phyloP scores from a whole-genome alignment of 2,797 vertebrate species.

The Oreochromis grahami region DNA sequence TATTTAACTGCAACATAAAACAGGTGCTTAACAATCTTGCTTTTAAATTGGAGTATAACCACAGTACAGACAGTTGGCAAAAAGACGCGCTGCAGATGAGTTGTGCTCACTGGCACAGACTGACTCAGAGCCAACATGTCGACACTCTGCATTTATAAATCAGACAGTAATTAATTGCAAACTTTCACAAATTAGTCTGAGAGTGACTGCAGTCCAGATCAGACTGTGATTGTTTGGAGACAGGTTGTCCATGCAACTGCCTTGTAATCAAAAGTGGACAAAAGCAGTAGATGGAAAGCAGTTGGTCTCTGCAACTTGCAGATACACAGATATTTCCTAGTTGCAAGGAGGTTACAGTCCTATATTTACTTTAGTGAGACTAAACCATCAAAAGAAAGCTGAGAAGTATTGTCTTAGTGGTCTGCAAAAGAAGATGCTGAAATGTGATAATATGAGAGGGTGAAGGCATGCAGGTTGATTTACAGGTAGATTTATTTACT shows the following conservation, averaged over 20 bases:
- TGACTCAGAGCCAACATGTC: neutral
- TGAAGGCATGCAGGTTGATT: neutral
- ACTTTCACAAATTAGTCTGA: neutral
- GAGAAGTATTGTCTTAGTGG: neutral
- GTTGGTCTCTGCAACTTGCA: no score
- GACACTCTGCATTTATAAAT: neutral
- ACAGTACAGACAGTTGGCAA: neutral
- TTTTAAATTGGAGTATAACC: neutral
- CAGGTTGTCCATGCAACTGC: accelerated
- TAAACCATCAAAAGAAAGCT: neutral
- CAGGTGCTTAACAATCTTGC: neutral
- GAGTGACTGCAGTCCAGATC: neutral
- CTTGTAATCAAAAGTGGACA: neutral
- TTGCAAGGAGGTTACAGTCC: no score
- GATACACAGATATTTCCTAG: no score
- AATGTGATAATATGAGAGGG: neutral
- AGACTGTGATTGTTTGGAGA: neutral
- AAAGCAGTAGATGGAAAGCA: neutral
- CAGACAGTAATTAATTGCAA: neutral
- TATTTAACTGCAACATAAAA: accelerated
- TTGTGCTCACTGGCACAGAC: neutral
- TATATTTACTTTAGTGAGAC: neutral
- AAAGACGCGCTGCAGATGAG: neutral
- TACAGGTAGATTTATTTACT: neutral
- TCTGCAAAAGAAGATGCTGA: neutral